A percentile compares a stretch with the other conserved stretches of the same genome.
Conservation (phyloP, 2,888 invertebrate species). For the Acanthosepion esculentum region DNA sequence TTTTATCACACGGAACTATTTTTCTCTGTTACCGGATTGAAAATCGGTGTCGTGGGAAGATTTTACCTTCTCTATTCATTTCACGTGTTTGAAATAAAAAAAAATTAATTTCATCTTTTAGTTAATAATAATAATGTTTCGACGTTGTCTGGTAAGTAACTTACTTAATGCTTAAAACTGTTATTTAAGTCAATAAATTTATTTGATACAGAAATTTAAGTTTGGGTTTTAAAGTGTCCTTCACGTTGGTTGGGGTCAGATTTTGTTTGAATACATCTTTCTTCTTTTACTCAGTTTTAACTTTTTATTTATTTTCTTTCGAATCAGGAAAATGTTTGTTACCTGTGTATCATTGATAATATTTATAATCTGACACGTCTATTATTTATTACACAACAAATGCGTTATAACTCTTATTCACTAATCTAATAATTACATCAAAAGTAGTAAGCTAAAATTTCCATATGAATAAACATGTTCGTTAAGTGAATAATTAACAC, state of each 20-base stretch:
- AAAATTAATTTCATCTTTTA: neutral
- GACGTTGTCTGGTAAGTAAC: neutral
- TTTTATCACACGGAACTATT: neutral
- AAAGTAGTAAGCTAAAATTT: no score
- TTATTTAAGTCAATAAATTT: neutral
- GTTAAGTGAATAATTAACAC: no score
- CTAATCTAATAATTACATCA: no score
- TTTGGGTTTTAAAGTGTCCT: neutral
- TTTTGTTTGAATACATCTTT: no score
- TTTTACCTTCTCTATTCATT: neutral
- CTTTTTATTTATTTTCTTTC: no score
- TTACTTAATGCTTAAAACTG: neutral
- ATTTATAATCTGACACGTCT: no score
- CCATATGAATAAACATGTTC: no score
- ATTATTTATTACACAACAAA: no score
- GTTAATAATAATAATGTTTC: neutral
- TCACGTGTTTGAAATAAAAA: neutral
- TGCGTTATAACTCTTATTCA: no score
- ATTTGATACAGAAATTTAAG: neutral
- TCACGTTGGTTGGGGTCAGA: neutral
- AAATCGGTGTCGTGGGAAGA: neutral
- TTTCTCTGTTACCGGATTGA: neutral
- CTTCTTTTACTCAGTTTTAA: no score
- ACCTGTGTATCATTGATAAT: no score
- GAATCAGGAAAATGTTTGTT: no score